These are phyloP conservation scores for Branchellion lobata DNA, from an alignment of 2,888 invertebrate species.

Conservation along the genomic window DNA sequence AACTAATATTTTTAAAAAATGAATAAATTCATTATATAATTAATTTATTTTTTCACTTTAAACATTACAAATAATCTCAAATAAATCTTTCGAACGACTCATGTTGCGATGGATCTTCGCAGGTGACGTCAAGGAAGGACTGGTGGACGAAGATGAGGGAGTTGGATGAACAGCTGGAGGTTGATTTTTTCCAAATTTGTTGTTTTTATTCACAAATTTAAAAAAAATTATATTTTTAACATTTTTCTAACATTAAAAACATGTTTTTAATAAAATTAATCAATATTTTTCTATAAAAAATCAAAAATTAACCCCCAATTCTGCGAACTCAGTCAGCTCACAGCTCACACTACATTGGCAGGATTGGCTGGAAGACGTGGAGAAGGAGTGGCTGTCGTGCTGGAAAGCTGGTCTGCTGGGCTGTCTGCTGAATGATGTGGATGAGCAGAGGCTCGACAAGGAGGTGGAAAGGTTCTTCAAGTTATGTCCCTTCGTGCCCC, in stretches of 20 bases:
- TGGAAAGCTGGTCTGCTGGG: slow-evolving; percentile 24
- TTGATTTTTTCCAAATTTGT: background rate
- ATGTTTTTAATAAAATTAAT: too few species aligned
- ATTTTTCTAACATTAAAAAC: too few species aligned
- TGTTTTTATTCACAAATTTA: too few species aligned
- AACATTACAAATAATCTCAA: background rate
- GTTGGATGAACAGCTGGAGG: slow-evolving; percentile 54
- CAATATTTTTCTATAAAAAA: too few species aligned
- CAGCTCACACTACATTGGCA: too few species aligned
- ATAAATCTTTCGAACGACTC: background rate
- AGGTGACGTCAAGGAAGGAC: slow-evolving; percentile 52
- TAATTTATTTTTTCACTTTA: too few species aligned
- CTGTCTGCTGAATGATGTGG: slow-evolving; percentile 1
- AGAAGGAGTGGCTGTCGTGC: slow-evolving; percentile 39
- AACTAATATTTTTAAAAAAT: too few species aligned
- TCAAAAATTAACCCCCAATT: too few species aligned
- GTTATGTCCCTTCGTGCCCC: slow-evolving; percentile 1
- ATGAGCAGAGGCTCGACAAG: background rate
- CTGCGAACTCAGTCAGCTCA: too few species aligned
- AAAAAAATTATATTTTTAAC: too few species aligned
- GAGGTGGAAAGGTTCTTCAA: slow-evolving; percentile 31
- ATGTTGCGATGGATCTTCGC: background rate
- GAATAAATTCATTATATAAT: too few species aligned
- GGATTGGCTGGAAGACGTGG: slow-evolving; percentile 20
- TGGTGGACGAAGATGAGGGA: slow-evolving; percentile 55